A percentile compares a stretch with the other conserved stretches of the same genome.
phyloP scores from a whole-genome alignment of 2,113 vertebrate genomes.

The Pedetes capensis region DNA sequence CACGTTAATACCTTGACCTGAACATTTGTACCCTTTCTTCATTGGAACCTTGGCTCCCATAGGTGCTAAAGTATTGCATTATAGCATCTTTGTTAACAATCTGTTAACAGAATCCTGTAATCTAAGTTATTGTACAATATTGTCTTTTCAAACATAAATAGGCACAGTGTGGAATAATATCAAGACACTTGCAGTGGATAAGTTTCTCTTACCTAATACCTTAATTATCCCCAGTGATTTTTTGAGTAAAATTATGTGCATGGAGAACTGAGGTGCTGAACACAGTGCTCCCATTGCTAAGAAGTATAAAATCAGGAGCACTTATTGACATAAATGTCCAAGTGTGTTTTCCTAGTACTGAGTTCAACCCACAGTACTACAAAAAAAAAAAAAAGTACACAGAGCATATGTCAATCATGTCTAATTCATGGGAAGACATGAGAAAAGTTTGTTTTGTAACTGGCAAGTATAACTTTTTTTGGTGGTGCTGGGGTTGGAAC shows the following conservation, averaged over 20 bases:
- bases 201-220: neutral
- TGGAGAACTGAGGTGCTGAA: neutral
- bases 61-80: neutral
- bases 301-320: neutral
- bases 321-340: neutral
- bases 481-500: too few relatives aligned
- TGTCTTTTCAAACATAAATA: neutral
- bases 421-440: neutral
- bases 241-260: neutral
- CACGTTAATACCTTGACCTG: neutral
- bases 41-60: neutral
- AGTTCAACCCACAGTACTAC: too few relatives aligned
- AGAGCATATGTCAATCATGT: too few relatives aligned
- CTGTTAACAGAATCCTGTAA: neutral
- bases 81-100: neutral
- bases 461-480: too few relatives aligned
- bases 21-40: neutral
- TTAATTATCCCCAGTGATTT: neutral
- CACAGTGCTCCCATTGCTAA: neutral
- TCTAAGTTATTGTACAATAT: neutral
- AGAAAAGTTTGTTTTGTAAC: neutral
- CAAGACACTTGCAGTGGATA: too few relatives aligned
- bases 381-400: too few relatives aligned
- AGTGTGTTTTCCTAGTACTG: neutral
- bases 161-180: neutral